phyloP scores from a whole-genome alignment of 2,113 vertebrate species.

The Erpornis zantholeuca region DNA sequence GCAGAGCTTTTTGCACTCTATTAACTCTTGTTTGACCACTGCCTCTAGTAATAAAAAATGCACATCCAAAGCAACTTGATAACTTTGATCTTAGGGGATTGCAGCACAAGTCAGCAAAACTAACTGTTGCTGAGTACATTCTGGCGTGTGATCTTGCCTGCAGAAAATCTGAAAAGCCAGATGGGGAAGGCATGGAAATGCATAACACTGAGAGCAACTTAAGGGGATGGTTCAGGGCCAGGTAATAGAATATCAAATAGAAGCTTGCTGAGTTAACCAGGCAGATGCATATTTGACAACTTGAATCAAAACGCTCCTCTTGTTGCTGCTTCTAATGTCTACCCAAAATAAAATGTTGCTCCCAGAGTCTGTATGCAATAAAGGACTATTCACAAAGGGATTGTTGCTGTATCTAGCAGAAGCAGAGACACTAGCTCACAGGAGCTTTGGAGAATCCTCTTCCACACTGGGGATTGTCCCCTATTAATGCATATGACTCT shows the following conservation, averaged over 20 bases:
- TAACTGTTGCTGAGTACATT: neutral
- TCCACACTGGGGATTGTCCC: neutral
- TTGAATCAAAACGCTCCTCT: neutral
- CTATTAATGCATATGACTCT: neutral
- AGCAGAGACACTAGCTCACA: neutral
- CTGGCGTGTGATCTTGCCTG: neutral
- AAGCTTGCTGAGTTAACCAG: neutral
- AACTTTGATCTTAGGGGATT: neutral
- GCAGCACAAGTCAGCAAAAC: neutral
- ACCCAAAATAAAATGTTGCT: neutral
- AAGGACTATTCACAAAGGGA: neutral
- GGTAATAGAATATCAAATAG: neutral
- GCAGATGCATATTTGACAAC: neutral
- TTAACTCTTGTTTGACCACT: neutral
- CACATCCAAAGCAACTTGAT: neutral
- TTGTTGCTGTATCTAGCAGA: neutral
- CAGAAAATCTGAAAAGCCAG: neutral
- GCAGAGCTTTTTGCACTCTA: neutral
- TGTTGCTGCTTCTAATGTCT: neutral
- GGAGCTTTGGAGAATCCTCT: neutral
- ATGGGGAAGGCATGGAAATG: neutral
- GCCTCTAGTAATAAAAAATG: neutral
- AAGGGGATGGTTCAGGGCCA: neutral
- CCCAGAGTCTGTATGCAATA: neutral
- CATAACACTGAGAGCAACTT: neutral